Base-by-base conservation (phyloP, 2,797 vertebrate genomes). In the Dallia pectoralis region DNA sequence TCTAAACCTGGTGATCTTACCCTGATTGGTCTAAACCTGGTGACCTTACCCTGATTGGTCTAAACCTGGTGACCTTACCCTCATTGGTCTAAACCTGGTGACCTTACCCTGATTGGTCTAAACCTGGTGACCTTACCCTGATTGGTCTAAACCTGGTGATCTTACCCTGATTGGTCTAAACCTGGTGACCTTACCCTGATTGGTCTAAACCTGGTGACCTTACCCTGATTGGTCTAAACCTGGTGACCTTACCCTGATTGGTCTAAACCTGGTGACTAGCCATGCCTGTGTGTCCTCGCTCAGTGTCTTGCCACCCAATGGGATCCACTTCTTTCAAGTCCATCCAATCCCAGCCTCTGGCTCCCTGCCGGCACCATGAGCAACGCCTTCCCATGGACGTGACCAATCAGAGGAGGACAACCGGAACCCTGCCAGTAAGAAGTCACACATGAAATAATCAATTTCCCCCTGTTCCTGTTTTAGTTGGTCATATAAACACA, bases 211-310 rank as follows among this genome's bases (percentile, higher is more conserved):
- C n/a, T n/a, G n/a, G n/a, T n/a, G n/a, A n/a, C n/a, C n/a, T n/a
- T n/a, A n/a, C n/a, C 48, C 48, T 49, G 48, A 49, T 49, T 49
- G 75, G 76, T 70, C 67, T 49, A 76, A 77, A 80, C 78, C 65
- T 48, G 73, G 80, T 92, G 83, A 92, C 85, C n/a, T n/a, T n/a
- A n/a, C n/a, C 48, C 48, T 49, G 48, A 49, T 49, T 49, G 75
- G 76, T 70, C 67, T 49, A 76, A 77, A 80, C 78, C 65, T 48
- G 73, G 80, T 92, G 83, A 92, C 85, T 94, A 98, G 97, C 96
- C 92, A 94, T 95, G 92, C 97, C 95, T 95, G 88, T 99, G 93
- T 99, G 97, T 98, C 97, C 97, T 93, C 97, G 97, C 96, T 99
- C 97, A 98, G 97, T 96, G 82, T 99, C 97, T 93, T 98, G 95